Evolutionary conservation across 2,888 invertebrate species (phyloP).

Genomic region (Metellina segmentata): DNA sequence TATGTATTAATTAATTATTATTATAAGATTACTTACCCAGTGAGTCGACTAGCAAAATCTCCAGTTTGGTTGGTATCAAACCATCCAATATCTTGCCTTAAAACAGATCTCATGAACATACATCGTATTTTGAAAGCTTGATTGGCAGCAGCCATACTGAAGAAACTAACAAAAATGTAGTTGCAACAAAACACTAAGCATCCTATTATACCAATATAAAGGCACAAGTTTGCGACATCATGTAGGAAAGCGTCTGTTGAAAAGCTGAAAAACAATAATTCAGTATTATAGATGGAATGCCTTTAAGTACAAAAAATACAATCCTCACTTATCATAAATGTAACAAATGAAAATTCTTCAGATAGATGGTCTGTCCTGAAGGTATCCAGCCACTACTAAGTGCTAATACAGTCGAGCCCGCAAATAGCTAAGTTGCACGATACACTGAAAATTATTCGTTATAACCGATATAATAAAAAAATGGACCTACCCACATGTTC

Average conservation of each 20-base stretch:
- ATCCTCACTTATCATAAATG: too few species aligned
- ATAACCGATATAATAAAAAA: too few species aligned
- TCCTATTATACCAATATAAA: slow-evolving; percentile 69
- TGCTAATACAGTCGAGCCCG: too few species aligned
- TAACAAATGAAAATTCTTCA: too few species aligned
- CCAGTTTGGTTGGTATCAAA: slow-evolving; percentile 82
- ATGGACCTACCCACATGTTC: too few species aligned
- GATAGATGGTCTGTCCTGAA: too few species aligned
- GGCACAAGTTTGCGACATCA: slow-evolving; percentile 53
- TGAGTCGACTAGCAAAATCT: slow-evolving; percentile 82
- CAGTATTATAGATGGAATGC: not conserved
- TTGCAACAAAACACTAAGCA: slow-evolving; percentile 63
- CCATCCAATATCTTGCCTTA: slow-evolving; percentile 82
- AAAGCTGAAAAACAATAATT: slow-evolving; percentile 42
- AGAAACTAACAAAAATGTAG: slow-evolving; percentile 71
- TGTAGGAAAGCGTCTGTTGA: slow-evolving; percentile 47
- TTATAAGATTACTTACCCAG: slow-evolving; percentile 82
- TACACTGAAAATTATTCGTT: too few species aligned
- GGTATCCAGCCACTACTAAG: too few species aligned
- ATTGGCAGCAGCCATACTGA: slow-evolving; percentile 78
- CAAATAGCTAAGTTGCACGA: too few species aligned
- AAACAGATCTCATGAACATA: slow-evolving; percentile 81
- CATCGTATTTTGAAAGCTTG: slow-evolving; percentile 82
- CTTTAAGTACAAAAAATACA: not conserved
- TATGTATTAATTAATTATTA: too few species aligned